Percentiles rank a stretch among this genome's conserved stretches.
Evolutionary conservation across 2,888 invertebrate genomes (phyloP).

Genomic region (Drosophila kanekoi): DNA sequence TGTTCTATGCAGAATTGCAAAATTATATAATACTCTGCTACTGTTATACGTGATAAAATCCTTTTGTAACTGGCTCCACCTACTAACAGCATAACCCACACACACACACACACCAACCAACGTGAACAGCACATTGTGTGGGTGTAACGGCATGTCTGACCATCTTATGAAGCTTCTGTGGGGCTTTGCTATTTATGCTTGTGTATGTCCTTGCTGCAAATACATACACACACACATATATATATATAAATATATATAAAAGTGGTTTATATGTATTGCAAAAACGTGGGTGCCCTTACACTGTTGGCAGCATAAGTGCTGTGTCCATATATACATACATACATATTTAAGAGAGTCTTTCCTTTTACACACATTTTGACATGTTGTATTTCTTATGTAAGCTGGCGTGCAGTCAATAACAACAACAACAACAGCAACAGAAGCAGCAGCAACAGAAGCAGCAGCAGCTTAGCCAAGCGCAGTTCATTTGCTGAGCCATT

Average conservation of each 20-base stretch:
- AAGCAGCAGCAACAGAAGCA: neutral
- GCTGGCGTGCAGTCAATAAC: conserved; percentile 42
- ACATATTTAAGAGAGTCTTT: neutral
- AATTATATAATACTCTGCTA: conserved; percentile 50
- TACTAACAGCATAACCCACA: conserved; percentile 1
- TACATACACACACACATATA: neutral
- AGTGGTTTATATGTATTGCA: conserved; percentile 8
- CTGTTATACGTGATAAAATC: conserved; percentile 23
- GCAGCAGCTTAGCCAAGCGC: conserved; percentile 29
- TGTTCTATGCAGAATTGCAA: conserved; percentile 39
- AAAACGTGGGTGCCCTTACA: conserved; percentile 20
- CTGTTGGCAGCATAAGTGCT: neutral
- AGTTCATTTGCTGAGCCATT: conserved; percentile 40
- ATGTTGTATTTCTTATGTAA: conserved; percentile 59
- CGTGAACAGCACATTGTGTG: neutral
- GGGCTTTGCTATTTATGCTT: conserved; percentile 29
- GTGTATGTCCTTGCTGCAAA: conserved; percentile 25
- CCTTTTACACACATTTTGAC: conserved; percentile 19
- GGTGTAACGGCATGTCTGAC: conserved; percentile 6
- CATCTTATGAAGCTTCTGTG: conserved; percentile 8
- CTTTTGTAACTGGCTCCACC: conserved; percentile 38
- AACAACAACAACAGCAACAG: conserved; percentile 17
- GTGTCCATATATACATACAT: neutral
- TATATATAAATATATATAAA: neutral
- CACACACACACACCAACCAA: neutral